Evolutionary conservation across 2,113 vertebrate genomes (phyloP), one percentile per base, ranked within the genome.

Genomic region (human): DNA sequence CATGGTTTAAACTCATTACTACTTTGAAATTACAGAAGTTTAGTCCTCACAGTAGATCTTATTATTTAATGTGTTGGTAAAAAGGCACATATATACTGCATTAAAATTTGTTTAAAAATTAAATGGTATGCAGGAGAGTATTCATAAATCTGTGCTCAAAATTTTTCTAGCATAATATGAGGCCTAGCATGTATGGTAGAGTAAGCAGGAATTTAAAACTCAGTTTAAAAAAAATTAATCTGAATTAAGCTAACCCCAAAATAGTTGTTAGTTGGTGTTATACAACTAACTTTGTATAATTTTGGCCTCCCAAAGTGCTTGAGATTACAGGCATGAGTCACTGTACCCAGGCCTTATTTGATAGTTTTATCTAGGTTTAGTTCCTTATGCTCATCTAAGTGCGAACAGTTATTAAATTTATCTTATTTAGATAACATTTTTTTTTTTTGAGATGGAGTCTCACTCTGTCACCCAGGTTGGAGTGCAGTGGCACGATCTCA

Each of bases 11-110:
- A 45, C 20, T 80, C 40, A 55, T 90, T 79, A 73, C 52, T 75
- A 75, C n/a, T 72, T 89, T 72, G 57, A 96, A 98, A 93, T 91
- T 85, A 85, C 43, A 52, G 32, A 97, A 85, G 30, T 81, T 40
- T 80, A 43, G 43, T 81, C 4, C 0, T 6, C 82, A n/a, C 0
- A 0, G 38, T 35, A 93, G 30, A 92, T 90, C 35, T 92, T 81
- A 10, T 73, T 87, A 88, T n/a, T 91, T 94, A 72, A 76, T 79
- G 10, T 95, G 16, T 79, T 89, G 85, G 48, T 89, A 94, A 81
- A 94, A 79, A 52, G 38, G 5, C 35, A 72, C n/a, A 66, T 30
- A 38, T 52, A 76, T 45, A 88, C 30, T 64, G 38, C 61, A 72
- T 32, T 7, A 66, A 78, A 88, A 66, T 81, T 68, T 32, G 40